Base-by-base conservation (phyloP, 2,888 invertebrate genomes). In the Zhuqinia jingwanae region DNA sequence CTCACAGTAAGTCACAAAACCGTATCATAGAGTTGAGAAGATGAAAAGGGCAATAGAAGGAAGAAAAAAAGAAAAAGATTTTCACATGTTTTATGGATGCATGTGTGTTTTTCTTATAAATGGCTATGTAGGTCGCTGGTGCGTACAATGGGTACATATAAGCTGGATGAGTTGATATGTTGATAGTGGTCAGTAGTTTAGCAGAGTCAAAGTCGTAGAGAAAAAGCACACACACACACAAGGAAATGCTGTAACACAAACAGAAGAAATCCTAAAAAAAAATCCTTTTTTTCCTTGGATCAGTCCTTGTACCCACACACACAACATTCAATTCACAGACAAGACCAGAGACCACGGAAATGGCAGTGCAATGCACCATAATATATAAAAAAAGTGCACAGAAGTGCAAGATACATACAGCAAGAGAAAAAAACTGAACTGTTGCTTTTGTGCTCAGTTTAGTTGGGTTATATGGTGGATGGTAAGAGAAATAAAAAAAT, bases 131-230 rank as follows among this genome's bases (percentile, higher is more conserved):
- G 77, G 77, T 77, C 17, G 36, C 0, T 60, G 60, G 36, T 77
- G 56, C 75, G 17, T n/a, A 15, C 30, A 53, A 17, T 13, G 42
- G 13, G 2, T 20, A 45, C 45, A 11, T 15, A 47, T 36, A 36
- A 6, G 36, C 11, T 45, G 25, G 0, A 70, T 47, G 47, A 47
- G 22, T 17, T 47, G 0, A 47, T 47, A 47, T 45, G 20, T 17
- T 47, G 27, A 25, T 47, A 65, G 79, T 53, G 79, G 79, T 65
- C 79, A 79, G 79, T 79, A 79, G 79, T 78, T 78, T 30, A 78
- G 25, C 63, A 78, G 78, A 45, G 22, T 25, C 36, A 42, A 56
- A 78, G 65, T 25, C 25, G 25, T 22, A 25, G 53, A 17, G 53
- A 53, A 45, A 47, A 47, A n/a, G 1, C 2, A 17, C n/a, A n/a